Evolutionary conservation across 2,797 vertebrate genomes (phyloP).

Genomic region (Propithecus perrieri): DNA sequence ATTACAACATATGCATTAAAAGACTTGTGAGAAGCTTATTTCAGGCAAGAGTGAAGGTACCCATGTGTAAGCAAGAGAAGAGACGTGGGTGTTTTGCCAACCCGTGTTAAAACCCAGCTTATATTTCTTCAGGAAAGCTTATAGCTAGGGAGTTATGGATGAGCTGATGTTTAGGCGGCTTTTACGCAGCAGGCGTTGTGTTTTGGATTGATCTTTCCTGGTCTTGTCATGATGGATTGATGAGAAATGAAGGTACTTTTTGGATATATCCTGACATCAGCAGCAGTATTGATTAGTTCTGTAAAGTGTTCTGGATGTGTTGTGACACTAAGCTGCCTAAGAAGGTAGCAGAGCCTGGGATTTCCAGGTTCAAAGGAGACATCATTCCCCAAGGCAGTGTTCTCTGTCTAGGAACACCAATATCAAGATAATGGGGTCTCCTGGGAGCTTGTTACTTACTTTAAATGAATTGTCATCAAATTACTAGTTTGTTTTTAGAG

Average conservation of each 20-base stretch:
- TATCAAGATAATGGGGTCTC: constrained; percentile 72
- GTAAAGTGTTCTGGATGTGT: background rate
- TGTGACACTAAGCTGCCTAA: constrained; percentile 14
- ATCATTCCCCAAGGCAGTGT: constrained; percentile 57
- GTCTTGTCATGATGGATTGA: background rate
- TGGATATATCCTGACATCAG: background rate
- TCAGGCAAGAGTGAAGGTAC: background rate
- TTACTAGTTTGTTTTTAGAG: constrained; percentile 60
- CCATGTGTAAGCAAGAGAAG: background rate
- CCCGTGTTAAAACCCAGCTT: background rate
- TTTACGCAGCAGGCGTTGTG: background rate
- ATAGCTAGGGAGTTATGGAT: background rate
- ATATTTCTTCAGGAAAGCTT: background rate
- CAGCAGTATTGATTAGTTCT: constrained; percentile 36
- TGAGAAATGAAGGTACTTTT: constrained; percentile 18
- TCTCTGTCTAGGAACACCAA: constrained; percentile 62
- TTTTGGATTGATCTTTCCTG: background rate
- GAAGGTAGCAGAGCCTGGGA: constrained; percentile 19
- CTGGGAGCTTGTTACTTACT: constrained; percentile 75
- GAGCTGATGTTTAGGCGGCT: background rate
- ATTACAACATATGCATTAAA: too few relatives aligned
- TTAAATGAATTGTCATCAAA: constrained; percentile 53
- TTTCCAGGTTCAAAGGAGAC: constrained; percentile 52
- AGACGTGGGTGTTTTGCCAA: background rate
- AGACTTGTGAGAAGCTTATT: background rate